Percentiles rank a stretch among this genome's conserved stretches.
These are phyloP conservation scores for Geotrupes spiniger DNA, from an alignment of 2,888 invertebrate species.

Conservation along the genomic window DNA sequence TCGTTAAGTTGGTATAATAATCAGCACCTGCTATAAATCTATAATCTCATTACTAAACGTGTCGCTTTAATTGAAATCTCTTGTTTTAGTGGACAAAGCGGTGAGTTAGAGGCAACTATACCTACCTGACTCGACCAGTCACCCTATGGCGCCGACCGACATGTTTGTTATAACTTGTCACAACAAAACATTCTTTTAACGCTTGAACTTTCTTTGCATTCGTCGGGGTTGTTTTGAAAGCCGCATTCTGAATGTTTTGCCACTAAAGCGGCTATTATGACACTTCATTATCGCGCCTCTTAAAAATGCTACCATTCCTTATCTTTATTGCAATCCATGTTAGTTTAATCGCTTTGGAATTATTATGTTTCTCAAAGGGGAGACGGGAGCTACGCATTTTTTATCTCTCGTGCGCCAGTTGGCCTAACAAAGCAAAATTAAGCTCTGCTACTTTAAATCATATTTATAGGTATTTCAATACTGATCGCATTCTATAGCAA, in stretches of 20 bases:
- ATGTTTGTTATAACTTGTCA: constrained; percentile 33
- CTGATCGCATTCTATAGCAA: too few species aligned
- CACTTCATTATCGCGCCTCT: not conserved
- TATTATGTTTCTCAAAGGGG: not conserved
- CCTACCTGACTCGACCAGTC: constrained; percentile 26
- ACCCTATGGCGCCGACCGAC: constrained; percentile 36
- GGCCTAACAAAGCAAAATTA: too few species aligned
- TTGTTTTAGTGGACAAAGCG: constrained; percentile 52
- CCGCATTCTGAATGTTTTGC: constrained; percentile 1
- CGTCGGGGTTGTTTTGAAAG: constrained; percentile 8
- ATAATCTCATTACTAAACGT: constrained; percentile 57
- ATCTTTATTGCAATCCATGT: too few species aligned
- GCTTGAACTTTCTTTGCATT: constrained; percentile 20
- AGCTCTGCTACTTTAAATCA: too few species aligned
- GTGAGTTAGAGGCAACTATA: constrained; percentile 31
- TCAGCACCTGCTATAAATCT: constrained; percentile 44
- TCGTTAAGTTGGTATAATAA: constrained; percentile 37
- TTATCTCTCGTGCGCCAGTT: not conserved
- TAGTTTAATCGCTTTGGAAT: too few species aligned
- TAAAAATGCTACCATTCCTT: too few species aligned
- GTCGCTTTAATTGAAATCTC: constrained; percentile 63
- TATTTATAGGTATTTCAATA: too few species aligned
- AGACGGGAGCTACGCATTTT: not conserved
- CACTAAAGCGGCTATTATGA: constrained; percentile 2
- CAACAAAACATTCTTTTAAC: constrained; percentile 34